Evolutionary conservation across 2,113 vertebrate species (phyloP).

Genomic region (Seriola rivoliana): DNA sequence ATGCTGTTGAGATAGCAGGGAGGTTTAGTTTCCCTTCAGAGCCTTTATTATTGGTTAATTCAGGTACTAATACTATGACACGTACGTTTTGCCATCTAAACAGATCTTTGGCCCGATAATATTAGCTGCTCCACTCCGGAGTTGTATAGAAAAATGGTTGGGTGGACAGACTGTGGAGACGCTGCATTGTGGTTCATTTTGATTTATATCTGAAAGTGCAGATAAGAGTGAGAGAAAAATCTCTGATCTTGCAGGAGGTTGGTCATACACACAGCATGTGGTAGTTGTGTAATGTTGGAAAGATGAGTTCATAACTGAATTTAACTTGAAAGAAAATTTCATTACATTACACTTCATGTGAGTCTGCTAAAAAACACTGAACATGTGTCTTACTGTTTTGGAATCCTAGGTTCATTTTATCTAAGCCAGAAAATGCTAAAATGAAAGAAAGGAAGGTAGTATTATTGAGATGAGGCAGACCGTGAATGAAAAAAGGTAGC

Average conservation of each 20-base stretch:
- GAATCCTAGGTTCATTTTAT: background rate
- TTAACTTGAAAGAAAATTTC: background rate
- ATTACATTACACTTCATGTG: no score
- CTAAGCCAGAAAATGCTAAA: background rate
- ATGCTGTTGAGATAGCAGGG: conserved; percentile 79
- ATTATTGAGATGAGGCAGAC: background rate
- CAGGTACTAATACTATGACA: background rate
- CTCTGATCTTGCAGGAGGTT: background rate
- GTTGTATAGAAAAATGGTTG: conserved; percentile 84
- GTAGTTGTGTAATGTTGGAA: background rate
- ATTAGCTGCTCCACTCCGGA: conserved; percentile 87
- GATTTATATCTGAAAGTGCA: conserved; percentile 27
- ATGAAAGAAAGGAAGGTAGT: background rate
- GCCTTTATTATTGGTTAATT: background rate
- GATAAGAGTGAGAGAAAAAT: background rate
- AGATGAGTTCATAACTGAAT: background rate
- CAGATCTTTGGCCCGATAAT: conserved; percentile 91
- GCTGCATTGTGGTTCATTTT: conserved; percentile 75
- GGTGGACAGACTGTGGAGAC: conserved; percentile 79
- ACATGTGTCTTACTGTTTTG: background rate
- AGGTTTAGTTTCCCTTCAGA: conserved; percentile 15
- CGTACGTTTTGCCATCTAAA: conserved; percentile 87
- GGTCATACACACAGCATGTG: background rate
- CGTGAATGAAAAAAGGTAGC: background rate
- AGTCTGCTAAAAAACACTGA: no score